Percentiles rank a stretch among this genome's conserved stretches.
Evolutionary conservation across 2,888 invertebrate species (phyloP).

Genomic region (Galeruca laticollis): DNA sequence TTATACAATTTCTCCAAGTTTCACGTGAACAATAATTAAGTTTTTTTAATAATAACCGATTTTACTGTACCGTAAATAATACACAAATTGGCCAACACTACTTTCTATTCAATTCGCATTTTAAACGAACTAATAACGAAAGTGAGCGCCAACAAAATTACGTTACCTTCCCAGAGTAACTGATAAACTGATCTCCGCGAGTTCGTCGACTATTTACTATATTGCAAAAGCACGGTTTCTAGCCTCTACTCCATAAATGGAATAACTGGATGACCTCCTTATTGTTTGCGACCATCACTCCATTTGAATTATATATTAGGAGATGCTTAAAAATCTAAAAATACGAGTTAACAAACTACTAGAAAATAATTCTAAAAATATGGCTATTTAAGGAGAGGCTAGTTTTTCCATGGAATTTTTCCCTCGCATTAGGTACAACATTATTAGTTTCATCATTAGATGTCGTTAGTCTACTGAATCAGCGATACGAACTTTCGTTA

Average conservation of each 20-base stretch:
- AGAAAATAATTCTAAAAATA: too few species aligned
- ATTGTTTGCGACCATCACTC: not conserved
- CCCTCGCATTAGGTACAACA: too few species aligned
- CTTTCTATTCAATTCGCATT: constrained; percentile 25
- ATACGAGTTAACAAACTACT: too few species aligned
- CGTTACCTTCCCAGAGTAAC: not conserved
- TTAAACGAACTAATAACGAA: constrained; percentile 1
- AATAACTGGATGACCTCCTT: not conserved
- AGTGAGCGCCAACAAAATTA: constrained; percentile 1
- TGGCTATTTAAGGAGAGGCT: too few species aligned
- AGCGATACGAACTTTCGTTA: too few species aligned
- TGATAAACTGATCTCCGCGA: not conserved
- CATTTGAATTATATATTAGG: not conserved
- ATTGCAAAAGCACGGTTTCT: constrained; percentile 3
- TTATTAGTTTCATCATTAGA: too few species aligned
- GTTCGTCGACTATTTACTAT: not conserved
- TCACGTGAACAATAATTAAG: constrained; percentile 13
- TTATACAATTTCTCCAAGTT: constrained; percentile 2
- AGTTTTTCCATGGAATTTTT: too few species aligned
- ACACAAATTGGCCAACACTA: constrained; percentile 7
- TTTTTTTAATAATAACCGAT: constrained; percentile 14
- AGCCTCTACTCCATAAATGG: not conserved
- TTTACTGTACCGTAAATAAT: constrained; percentile 22
- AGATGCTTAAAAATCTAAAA: not conserved
- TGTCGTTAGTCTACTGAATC: too few species aligned